Percentiles rank a stretch among this genome's conserved stretches.
These are phyloP conservation scores for Acanthornis magna DNA, from an alignment of 2,797 vertebrate species.

Conservation along the genomic window DNA sequence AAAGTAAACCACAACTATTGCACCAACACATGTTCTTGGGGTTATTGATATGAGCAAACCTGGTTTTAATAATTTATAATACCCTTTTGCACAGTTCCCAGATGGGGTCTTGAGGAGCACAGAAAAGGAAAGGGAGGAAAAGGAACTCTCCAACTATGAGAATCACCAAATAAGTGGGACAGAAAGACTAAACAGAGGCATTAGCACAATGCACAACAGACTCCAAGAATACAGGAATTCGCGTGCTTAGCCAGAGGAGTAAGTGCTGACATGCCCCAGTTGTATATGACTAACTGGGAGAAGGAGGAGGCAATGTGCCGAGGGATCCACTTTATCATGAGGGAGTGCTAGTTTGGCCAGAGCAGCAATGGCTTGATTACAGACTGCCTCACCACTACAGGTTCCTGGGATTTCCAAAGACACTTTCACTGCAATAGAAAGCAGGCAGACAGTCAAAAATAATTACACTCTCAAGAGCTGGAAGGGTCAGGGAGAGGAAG, in stretches of 20 bases:
- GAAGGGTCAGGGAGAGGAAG: background rate
- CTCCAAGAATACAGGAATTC: background rate
- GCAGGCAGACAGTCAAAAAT: background rate
- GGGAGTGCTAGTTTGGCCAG: background rate
- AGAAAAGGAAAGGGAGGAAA: background rate
- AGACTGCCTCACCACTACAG: background rate
- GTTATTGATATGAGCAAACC: background rate
- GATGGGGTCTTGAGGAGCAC: background rate
- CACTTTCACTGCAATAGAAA: background rate
- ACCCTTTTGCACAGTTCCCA: background rate
- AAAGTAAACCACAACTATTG: constrained; percentile 39
- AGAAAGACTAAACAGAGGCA: constrained; percentile 4
- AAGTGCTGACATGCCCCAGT: background rate
- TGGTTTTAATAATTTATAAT: constrained; percentile 19
- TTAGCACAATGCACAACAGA: background rate
- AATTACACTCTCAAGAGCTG: background rate
- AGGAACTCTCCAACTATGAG: background rate
- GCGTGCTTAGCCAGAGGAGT: background rate
- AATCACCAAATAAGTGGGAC: background rate
- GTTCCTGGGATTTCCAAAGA: background rate
- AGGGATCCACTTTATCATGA: background rate
- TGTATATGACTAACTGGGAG: background rate
- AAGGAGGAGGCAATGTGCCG: background rate
- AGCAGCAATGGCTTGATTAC: background rate
- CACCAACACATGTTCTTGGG: background rate